Percentiles rank a stretch among this genome's conserved stretches.
phyloP scores from a whole-genome alignment of 2,888 invertebrate genomes.

The Sminthurides aquaticus region DNA sequence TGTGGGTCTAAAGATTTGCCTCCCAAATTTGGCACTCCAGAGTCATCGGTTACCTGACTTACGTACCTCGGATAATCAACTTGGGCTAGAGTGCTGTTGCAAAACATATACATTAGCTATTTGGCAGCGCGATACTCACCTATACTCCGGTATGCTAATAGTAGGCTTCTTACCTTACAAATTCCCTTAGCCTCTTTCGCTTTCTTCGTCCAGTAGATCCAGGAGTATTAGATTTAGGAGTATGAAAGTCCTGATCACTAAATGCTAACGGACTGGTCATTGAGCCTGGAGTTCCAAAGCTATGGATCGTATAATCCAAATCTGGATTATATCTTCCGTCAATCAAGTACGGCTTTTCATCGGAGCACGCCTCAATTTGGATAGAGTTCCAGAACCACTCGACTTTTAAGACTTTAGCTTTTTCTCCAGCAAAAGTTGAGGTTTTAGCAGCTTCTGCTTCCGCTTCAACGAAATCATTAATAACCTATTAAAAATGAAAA shows the following conservation, averaged over 20 bases:
- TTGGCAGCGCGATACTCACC: too few species aligned
- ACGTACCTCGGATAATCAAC: constrained; percentile 45
- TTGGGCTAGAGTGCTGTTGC: constrained; percentile 22
- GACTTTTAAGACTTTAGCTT: constrained; percentile 70
- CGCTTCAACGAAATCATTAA: constrained; percentile 69
- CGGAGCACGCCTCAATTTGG: constrained; percentile 87
- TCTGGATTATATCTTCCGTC: constrained; percentile 52
- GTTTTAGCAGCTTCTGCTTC: constrained; percentile 54
- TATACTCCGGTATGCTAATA: too few species aligned
- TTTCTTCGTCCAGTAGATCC: constrained; percentile 33
- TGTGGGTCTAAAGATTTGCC: constrained; percentile 37
- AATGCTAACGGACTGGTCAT: constrained; percentile 5
- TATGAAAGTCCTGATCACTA: constrained; percentile 10
- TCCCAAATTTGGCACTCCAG: constrained; percentile 44
- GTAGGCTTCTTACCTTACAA: constrained; percentile 25
- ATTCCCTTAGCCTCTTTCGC: constrained; percentile 37
- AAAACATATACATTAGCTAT: not conserved
- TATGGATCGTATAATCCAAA: constrained; percentile 15
- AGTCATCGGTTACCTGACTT: constrained; percentile 54
- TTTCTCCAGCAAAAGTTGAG: constrained; percentile 23
- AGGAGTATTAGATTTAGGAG: constrained; percentile 32
- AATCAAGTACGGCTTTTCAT: constrained; percentile 81
- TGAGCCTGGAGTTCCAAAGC: constrained; percentile 18
- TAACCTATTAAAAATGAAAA: constrained; percentile 57
- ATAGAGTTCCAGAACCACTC: constrained; percentile 99